A percentile compares a stretch with the other conserved stretches of the same genome.
These are phyloP conservation scores for Ricordea florida DNA, from an alignment of 92 coral and sea anemone species.

Conservation along the genomic window DNA sequence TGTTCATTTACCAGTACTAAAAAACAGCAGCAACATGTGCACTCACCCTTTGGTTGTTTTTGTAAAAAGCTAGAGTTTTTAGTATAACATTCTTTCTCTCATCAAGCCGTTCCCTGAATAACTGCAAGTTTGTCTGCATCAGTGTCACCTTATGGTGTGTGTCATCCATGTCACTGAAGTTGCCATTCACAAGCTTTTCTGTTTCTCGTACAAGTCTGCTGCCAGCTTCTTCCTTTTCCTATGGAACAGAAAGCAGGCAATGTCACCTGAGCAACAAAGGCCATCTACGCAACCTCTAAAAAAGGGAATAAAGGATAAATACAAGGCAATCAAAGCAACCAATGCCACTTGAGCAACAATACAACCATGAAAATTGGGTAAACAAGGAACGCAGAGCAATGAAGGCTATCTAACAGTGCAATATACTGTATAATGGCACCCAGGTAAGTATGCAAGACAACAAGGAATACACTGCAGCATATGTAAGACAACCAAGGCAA, in stretches of 20 bases:
- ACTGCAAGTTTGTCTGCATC: slow-evolving; percentile 76
- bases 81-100: slow-evolving; percentile 81
- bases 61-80: slow-evolving; percentile 83
- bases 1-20: neutral
- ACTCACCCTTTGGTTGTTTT: slow-evolving; percentile 77
- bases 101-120: slow-evolving; percentile 69
- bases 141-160: slow-evolving; percentile 66
- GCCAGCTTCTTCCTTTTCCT: slow-evolving; percentile 87
- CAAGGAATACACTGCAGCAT: too few relatives aligned
- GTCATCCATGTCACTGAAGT: slow-evolving; percentile 73
- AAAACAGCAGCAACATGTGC: neutral
- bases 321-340: too few relatives aligned
- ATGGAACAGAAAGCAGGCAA: neutral
- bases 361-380: too few relatives aligned
- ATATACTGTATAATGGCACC: too few relatives aligned
- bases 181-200: slow-evolving; percentile 85
- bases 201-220: slow-evolving; percentile 89
- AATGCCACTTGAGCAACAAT: too few relatives aligned
- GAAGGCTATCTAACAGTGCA: too few relatives aligned
- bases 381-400: too few relatives aligned
- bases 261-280: too few relatives aligned
- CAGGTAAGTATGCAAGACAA: too few relatives aligned
- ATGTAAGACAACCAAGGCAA: too few relatives aligned
- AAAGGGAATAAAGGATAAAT: too few relatives aligned
- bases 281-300: too few relatives aligned